Evolutionary conservation across 2,113 vertebrate genomes (phyloP).

Genomic region (Orcinus orca): DNA sequence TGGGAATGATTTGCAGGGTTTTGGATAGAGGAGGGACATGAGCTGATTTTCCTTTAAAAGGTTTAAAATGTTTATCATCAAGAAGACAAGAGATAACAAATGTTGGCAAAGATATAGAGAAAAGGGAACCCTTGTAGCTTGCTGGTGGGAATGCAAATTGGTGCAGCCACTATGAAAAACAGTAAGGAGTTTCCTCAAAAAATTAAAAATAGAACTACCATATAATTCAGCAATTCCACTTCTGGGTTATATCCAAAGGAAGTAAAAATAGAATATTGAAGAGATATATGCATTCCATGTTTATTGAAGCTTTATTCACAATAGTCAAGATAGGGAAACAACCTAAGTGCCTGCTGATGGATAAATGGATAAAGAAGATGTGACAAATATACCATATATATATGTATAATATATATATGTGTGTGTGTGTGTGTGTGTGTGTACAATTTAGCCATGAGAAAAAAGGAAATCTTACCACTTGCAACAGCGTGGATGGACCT

Average conservation of each 20-base stretch:
- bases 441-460: not conserved
- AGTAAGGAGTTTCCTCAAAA: not conserved
- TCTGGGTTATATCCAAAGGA: not conserved
- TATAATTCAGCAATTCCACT: not conserved
- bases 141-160: not conserved
- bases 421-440: no score
- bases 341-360: not conserved
- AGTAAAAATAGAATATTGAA: not conserved
- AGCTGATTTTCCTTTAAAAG: not conserved
- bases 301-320: not conserved
- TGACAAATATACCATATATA: not conserved
- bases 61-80: not conserved
- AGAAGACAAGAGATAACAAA: not conserved
- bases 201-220: not conserved
- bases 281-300: not conserved
- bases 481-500: not conserved
- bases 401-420: no score
- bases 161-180: not conserved
- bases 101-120: not conserved
- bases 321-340: not conserved
- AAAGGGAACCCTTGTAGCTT: not conserved
- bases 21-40: not conserved
- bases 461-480: not conserved
- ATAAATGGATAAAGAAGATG: not conserved
- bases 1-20: not conserved